Percentiles rank a stretch among this genome's conserved stretches.
phyloP scores from a whole-genome alignment of 2,113 vertebrate species.

The Halcyon malimbica region DNA sequence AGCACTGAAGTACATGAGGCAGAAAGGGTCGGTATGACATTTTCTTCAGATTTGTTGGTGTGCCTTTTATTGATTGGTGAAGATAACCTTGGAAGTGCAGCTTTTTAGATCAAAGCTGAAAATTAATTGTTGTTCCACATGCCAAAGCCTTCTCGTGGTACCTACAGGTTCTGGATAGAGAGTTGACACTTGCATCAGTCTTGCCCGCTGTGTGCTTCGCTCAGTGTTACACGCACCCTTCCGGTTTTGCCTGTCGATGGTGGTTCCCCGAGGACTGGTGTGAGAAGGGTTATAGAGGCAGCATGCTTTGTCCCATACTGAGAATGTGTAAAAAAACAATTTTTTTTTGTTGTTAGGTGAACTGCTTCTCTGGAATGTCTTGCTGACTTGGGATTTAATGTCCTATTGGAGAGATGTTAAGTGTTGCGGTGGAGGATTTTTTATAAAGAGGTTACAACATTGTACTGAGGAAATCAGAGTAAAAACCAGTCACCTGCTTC shows the following conservation, averaged over 20 bases:
- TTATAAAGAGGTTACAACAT: background rate
- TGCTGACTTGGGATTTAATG: background rate
- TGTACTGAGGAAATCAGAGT: background rate
- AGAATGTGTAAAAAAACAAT: background rate
- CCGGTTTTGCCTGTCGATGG: background rate
- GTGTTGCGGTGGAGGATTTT: background rate
- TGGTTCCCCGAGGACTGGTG: background rate
- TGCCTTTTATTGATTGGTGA: background rate
- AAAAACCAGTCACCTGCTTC: background rate
- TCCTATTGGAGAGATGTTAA: background rate
- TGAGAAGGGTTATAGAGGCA: background rate
- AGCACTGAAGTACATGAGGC: background rate
- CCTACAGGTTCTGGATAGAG: background rate
- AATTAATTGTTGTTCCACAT: background rate
- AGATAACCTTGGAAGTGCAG: background rate
- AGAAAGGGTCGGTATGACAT: background rate
- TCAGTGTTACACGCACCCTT: background rate
- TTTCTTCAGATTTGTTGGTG: background rate
- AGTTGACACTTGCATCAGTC: background rate
- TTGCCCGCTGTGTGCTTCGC: background rate
- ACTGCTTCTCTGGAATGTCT: background rate
- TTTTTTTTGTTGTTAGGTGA: background rate
- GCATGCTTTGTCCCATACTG: background rate
- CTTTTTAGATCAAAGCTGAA: background rate
- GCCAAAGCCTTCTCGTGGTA: background rate